These are phyloP conservation scores for Dasysyrphus tricinctus DNA, from an alignment of 2,888 invertebrate genomes.

Conservation along the genomic window DNA sequence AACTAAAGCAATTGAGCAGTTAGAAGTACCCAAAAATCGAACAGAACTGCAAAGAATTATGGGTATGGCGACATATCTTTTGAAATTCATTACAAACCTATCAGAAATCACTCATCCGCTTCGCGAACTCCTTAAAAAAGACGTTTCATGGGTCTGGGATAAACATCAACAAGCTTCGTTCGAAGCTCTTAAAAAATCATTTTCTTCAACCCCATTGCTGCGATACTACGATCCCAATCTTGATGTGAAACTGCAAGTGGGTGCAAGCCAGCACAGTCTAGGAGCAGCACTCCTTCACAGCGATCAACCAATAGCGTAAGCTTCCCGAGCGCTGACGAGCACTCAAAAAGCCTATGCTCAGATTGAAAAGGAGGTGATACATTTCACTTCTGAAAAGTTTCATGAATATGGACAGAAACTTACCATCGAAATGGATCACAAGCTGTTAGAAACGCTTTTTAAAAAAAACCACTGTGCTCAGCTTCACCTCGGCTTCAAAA, in stretches of 20 bases:
- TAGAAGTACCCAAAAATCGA: constrained; percentile 67
- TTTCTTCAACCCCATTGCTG: constrained; percentile 76
- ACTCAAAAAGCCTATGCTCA: constrained; percentile 74
- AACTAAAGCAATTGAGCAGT: constrained; percentile 76
- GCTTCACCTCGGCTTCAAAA: no score
- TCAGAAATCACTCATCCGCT: constrained; percentile 57
- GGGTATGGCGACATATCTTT: constrained; percentile 50
- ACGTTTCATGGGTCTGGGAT: constrained; percentile 42
- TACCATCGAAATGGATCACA: constrained; percentile 72
- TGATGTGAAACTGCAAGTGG: constrained; percentile 76
- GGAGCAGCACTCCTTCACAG: constrained; percentile 79
- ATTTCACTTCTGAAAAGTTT: constrained; percentile 77
- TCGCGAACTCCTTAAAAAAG: constrained; percentile 54
- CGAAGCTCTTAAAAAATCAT: constrained; percentile 44
- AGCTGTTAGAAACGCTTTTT: no score
- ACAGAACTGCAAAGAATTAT: constrained; percentile 65
- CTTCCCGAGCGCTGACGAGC: constrained; percentile 77
- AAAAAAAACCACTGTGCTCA: no score
- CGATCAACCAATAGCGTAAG: constrained; percentile 79
- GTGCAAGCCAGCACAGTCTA: constrained; percentile 72
- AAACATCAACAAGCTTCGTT: constrained; percentile 59
- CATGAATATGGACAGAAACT: constrained; percentile 67
- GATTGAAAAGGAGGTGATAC: constrained; percentile 67
- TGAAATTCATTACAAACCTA: constrained; percentile 49
- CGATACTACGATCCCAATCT: constrained; percentile 77